These are phyloP conservation scores for Pterostichus niger DNA, from an alignment of 2,888 invertebrate species.

Conservation along the genomic window DNA sequence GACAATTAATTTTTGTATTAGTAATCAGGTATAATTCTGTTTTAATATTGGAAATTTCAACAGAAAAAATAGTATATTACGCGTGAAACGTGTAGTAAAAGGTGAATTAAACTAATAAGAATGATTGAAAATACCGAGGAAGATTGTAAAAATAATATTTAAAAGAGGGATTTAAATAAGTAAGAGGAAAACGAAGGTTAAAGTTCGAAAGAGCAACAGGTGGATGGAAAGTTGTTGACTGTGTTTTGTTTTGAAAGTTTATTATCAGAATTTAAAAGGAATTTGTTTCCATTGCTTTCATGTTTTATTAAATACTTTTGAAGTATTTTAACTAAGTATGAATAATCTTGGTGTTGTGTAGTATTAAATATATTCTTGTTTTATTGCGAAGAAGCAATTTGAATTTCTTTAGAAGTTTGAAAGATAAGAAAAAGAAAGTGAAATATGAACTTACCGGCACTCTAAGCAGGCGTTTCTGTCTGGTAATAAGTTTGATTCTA, in stretches of 20 bases:
- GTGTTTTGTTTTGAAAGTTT: constrained; percentile 5
- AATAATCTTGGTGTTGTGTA: not conserved
- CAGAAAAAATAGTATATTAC: no score
- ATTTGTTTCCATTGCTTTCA: not conserved
- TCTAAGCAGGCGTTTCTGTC: constrained; percentile 90
- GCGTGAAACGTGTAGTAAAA: no score
- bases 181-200: no score
- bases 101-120: no score
- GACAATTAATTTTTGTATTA: no score
- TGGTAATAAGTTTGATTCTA: constrained; percentile 94
- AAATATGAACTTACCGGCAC: constrained; percentile 82
- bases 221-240: not conserved
- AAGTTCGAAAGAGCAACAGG: not conserved
- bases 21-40: no score
- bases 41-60: no score
- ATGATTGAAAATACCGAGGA: no score
- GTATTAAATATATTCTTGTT: not conserved
- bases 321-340: not conserved
- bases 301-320: not conserved
- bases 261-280: not conserved
- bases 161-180: no score
- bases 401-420: not conserved
- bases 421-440: not conserved
- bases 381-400: not conserved
- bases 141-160: no score